phyloP scores from a whole-genome alignment of 2,113 vertebrate species.

The Microcebus ravelobensis region DNA sequence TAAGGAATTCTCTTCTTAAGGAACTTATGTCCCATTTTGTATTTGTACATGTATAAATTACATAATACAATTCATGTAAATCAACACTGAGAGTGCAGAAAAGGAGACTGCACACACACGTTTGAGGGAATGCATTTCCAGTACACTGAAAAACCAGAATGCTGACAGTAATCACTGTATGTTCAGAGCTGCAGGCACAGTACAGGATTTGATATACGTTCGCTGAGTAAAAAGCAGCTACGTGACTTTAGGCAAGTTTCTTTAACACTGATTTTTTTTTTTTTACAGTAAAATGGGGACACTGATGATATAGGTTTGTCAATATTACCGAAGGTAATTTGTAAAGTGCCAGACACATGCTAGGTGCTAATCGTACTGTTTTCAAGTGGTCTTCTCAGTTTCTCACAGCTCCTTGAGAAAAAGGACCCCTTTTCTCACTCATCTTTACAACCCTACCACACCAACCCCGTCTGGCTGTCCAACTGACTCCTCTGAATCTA shows the following conservation, averaged over 20 bases:
- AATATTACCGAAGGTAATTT: background rate
- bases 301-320: background rate
- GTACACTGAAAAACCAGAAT: background rate
- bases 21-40: background rate
- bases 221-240: background rate
- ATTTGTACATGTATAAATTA: background rate
- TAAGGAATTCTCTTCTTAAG: conserved; percentile 9
- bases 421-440: background rate
- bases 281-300: background rate
- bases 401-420: background rate
- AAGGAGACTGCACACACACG: background rate
- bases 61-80: background rate
- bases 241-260: background rate
- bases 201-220: background rate
- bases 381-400: background rate
- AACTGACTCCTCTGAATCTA: background rate
- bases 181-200: background rate
- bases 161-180: background rate
- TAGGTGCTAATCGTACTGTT: background rate
- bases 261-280: background rate
- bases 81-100: background rate
- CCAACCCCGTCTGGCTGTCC: background rate
- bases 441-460: background rate
- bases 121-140: background rate
- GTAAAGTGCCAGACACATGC: background rate